Evolutionary conservation across 2,888 invertebrate genomes (phyloP).

Genomic region (Leucophora obtusa): DNA sequence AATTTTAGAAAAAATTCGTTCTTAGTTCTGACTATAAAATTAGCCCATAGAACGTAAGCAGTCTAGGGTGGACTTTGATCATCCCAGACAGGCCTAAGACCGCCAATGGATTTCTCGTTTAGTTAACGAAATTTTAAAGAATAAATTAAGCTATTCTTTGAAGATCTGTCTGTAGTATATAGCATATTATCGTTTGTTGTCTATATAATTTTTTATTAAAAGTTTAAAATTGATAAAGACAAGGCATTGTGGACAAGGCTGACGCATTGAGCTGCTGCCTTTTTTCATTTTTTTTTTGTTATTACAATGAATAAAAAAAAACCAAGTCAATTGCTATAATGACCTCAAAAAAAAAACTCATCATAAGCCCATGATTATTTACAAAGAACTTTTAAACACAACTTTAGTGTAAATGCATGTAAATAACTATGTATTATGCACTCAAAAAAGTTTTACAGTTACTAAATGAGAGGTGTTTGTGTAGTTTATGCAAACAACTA

Average conservation of each 20-base stretch:
- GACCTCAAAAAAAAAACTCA: constrained; percentile 55
- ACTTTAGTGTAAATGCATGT: neutral
- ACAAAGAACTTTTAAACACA: constrained; percentile 33
- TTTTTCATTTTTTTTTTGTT: neutral
- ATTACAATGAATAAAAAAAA: constrained; percentile 29
- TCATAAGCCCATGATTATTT: constrained; percentile 24
- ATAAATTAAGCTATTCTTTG: no score
- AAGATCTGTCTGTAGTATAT: no score
- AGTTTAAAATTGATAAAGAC: constrained; percentile 34
- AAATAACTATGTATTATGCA: neutral
- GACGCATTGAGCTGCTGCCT: constrained; percentile 21
- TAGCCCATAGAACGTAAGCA: no score
- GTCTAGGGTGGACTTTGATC: no score
- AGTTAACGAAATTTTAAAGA: no score
- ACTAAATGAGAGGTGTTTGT: no score
- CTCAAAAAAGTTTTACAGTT: no score
- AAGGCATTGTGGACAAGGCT: constrained; percentile 40
- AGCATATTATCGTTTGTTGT: constrained; percentile 7
- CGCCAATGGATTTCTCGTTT: no score
- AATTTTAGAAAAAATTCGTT: no score
- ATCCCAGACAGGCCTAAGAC: no score
- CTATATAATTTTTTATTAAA: constrained; percentile 25
- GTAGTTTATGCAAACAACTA: no score
- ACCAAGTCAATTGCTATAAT: constrained; percentile 60
- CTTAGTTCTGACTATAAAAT: no score